Percentiles rank a stretch among this genome's conserved stretches.
phyloP scores from a whole-genome alignment of 2,113 vertebrate species.

The Barnardius zonarius region DNA sequence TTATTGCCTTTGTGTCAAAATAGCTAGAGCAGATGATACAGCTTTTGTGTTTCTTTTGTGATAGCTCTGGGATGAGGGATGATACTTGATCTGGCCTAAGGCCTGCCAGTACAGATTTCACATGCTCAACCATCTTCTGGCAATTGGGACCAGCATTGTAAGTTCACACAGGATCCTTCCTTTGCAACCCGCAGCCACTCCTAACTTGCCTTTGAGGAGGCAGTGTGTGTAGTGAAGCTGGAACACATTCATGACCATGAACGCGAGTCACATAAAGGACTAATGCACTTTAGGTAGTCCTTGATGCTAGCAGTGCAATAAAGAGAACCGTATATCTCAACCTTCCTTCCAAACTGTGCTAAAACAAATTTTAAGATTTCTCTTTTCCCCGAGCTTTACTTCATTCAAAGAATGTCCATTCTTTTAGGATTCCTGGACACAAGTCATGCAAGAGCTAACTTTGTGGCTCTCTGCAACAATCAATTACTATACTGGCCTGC shows the following conservation, averaged over 20 bases:
- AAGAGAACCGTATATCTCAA: background rate
- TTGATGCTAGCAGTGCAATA: background rate
- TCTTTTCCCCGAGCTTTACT: background rate
- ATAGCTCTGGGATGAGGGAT: background rate
- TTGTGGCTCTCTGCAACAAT: background rate
- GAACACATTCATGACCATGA: background rate
- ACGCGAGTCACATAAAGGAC: background rate
- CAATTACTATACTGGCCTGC: background rate
- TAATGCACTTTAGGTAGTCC: background rate
- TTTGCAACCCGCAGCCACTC: background rate
- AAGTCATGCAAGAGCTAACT: constrained; percentile 30
- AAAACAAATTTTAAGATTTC: background rate
- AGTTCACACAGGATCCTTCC: background rate
- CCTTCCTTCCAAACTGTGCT: background rate
- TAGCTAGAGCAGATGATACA: background rate
- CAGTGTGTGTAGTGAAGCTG: background rate
- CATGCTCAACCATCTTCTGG: background rate
- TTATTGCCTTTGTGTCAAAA: background rate
- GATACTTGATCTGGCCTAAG: background rate
- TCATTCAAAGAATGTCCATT: background rate
- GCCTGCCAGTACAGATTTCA: background rate
- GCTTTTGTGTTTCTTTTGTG: background rate
- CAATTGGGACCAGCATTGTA: background rate
- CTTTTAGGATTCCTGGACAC: constrained; percentile 30
- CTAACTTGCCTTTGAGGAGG: background rate